Conservation (phyloP, 2,797 vertebrate genomes). For the Eulemur albifrons region DNA sequence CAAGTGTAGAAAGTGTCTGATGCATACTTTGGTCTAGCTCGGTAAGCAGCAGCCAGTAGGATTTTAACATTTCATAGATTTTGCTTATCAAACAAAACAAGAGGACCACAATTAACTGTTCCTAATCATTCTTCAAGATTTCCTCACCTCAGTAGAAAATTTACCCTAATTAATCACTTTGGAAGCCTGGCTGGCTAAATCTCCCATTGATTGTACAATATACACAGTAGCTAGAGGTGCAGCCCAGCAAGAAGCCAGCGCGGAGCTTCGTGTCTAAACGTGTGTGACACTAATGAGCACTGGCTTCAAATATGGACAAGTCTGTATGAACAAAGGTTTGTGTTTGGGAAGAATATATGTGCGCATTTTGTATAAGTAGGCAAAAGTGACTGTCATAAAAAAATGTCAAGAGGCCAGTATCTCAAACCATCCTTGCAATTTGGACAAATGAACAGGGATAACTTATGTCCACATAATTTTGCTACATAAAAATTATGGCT, state of each 20-base stretch:
- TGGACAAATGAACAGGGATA: not conserved
- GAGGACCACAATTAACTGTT: not conserved
- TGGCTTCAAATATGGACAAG: not conserved
- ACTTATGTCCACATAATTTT: not conserved
- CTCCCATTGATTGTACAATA: not conserved
- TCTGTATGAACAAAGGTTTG: not conserved
- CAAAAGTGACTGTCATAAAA: not conserved
- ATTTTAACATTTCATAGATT: not conserved
- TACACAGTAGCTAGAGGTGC: not conserved
- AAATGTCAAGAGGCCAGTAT: not conserved
- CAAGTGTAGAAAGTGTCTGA: not conserved
- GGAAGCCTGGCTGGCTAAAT: not conserved
- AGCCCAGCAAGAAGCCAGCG: not conserved
- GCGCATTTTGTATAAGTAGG: not conserved
- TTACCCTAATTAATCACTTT: not conserved
- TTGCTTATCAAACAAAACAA: not conserved
- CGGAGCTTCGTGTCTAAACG: not conserved
- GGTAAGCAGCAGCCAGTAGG: not conserved
- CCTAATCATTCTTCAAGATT: not conserved
- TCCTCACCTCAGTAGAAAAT: not conserved
- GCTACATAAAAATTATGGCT: not conserved
- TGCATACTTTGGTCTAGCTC: not conserved
- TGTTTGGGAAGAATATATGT: too few species aligned
- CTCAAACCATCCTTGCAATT: not conserved
- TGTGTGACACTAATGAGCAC: too few species aligned